phyloP scores from a whole-genome alignment of 1,140 invertebrate genomes.

The Drosophila aff. region DNA sequence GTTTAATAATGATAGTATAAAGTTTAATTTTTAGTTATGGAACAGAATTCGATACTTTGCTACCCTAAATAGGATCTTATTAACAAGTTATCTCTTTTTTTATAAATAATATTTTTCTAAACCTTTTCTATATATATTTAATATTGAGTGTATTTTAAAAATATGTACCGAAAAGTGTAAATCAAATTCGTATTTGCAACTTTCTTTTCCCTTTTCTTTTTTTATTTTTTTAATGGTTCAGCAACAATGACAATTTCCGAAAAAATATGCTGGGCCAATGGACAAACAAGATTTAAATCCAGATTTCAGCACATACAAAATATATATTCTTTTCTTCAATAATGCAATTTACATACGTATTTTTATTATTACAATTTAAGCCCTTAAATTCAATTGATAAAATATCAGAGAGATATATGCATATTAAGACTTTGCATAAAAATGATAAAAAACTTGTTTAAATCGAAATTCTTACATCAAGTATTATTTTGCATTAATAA shows the following conservation, averaged over 20 bases:
- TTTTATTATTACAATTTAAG: neutral
- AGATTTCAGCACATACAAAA: neutral
- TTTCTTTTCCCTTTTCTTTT: neutral
- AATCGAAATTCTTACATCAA: too few relatives aligned
- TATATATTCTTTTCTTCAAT: neutral
- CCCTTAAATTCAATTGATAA: neutral
- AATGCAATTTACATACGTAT: neutral
- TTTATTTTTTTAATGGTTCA: neutral
- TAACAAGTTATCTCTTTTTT: too few relatives aligned
- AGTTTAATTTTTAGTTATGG: neutral
- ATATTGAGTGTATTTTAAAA: too few relatives aligned
- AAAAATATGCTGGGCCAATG: slow-evolving; percentile 1
- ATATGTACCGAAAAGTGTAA: neutral
- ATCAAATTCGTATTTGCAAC: neutral
- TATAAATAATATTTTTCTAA: too few relatives aligned
- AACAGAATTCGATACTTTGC: too few relatives aligned
- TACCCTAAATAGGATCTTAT: too few relatives aligned
- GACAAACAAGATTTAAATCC: neutral
- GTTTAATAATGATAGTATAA: neutral
- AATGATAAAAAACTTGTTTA: too few relatives aligned
- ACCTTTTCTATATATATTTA: neutral
- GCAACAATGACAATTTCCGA: neutral
- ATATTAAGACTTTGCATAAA: too few relatives aligned
- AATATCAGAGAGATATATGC: neutral
- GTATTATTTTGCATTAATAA: too few relatives aligned